These are phyloP conservation scores for Melanitta fusca DNA, from an alignment of 2,797 vertebrate genomes.

Conservation along the genomic window DNA sequence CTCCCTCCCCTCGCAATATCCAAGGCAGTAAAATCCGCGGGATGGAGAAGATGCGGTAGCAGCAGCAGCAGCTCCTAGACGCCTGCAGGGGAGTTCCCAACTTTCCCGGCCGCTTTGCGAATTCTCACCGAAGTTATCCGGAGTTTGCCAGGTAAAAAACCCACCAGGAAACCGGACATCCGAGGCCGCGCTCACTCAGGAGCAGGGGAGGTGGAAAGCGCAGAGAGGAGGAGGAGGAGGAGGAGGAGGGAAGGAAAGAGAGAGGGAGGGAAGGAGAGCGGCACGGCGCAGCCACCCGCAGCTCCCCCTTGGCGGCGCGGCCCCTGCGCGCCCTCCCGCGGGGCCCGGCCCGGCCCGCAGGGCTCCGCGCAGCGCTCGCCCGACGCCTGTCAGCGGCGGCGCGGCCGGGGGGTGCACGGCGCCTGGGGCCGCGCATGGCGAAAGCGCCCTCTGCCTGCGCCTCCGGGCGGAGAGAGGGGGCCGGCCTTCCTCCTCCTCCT, in stretches of 20 bases:
- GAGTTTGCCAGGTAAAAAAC: slow-evolving; percentile 65
- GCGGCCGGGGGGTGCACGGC: not conserved
- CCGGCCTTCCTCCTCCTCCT: not conserved
- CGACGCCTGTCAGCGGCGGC: slow-evolving; percentile 16
- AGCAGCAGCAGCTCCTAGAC: slow-evolving; percentile 19
- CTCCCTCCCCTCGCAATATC: slow-evolving; percentile 46
- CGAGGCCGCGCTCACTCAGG: slow-evolving; percentile 65
- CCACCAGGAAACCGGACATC: slow-evolving; percentile 79
- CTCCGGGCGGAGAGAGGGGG: slow-evolving; percentile 66
- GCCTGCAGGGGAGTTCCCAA: slow-evolving; percentile 22
- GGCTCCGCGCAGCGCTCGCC: not conserved
- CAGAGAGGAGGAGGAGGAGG: not conserved
- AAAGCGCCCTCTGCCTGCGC: slow-evolving; percentile 81
- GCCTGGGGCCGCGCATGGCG: slow-evolving; percentile 74
- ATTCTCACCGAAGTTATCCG: slow-evolving; percentile 46
- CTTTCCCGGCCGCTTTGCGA: slow-evolving; percentile 49
- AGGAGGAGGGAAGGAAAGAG: not conserved
- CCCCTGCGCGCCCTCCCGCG: not conserved
- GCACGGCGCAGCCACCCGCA: not conserved
- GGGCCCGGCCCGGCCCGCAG: not conserved
- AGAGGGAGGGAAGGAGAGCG: not conserved
- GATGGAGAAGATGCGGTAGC: slow-evolving; percentile 53
- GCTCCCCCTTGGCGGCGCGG: not conserved
- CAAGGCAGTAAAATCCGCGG: slow-evolving; percentile 51
- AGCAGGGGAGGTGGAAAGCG: slow-evolving; percentile 60